A percentile compares a stretch with the other conserved stretches of the same genome.
phyloP scores from a whole-genome alignment of 2,888 invertebrate species.

The Automeris io region DNA sequence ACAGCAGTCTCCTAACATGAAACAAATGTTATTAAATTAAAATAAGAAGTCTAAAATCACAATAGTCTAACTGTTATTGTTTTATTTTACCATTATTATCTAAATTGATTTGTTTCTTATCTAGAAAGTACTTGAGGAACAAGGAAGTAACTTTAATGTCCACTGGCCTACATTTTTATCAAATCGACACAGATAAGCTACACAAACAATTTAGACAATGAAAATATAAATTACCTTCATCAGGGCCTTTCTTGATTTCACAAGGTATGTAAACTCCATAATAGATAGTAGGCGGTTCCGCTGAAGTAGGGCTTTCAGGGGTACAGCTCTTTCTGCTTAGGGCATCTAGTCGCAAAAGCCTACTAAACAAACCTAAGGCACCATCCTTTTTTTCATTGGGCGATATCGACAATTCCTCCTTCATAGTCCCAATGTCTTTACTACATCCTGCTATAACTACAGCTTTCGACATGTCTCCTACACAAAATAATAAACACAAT shows the following conservation, averaged over 20 bases:
- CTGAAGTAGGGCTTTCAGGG: slow-evolving; percentile 41
- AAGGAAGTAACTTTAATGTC: slow-evolving; percentile 12
- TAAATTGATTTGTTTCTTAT: too few relatives aligned
- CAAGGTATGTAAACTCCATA: slow-evolving; percentile 75
- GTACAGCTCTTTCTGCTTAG: slow-evolving; percentile 40
- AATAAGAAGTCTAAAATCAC: too few relatives aligned
- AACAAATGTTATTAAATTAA: too few relatives aligned
- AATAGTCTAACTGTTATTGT: too few relatives aligned
- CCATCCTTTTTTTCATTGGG: slow-evolving; percentile 60
- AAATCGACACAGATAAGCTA: slow-evolving; percentile 11
- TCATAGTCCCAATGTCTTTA: slow-evolving; percentile 54
- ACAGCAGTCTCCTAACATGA: too few relatives aligned
- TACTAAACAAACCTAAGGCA: slow-evolving; percentile 55
- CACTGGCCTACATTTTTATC: slow-evolving; percentile 25
- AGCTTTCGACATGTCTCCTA: slow-evolving; percentile 63
- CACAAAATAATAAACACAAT: slow-evolving; percentile 46
- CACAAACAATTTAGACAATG: too few relatives aligned
- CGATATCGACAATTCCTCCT: slow-evolving; percentile 55
- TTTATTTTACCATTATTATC: too few relatives aligned
- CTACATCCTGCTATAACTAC: slow-evolving; percentile 58
- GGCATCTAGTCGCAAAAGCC: slow-evolving; percentile 55
- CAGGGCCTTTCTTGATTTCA: slow-evolving; percentile 68
- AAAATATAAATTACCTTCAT: slow-evolving; percentile 54
- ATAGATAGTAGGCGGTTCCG: slow-evolving; percentile 50
- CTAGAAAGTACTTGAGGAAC: slow-evolving; percentile 8